These are phyloP conservation scores for Ceyx cyanopectus DNA, from an alignment of 2,113 vertebrate genomes.

Conservation along the genomic window DNA sequence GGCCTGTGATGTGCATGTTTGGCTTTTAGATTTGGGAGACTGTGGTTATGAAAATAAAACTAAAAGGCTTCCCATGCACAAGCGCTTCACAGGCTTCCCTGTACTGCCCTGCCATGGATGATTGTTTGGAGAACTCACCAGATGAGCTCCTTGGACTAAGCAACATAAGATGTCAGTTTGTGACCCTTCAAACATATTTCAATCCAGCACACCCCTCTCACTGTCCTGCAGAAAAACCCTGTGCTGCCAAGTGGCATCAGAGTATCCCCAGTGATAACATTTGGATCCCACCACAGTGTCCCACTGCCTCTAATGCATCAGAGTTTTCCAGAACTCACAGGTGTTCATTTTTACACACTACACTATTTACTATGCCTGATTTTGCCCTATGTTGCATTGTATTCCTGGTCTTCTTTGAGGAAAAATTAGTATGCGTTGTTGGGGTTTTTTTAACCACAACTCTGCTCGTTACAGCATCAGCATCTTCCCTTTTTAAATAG, in stretches of 20 bases:
- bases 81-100: neutral
- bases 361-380: neutral
- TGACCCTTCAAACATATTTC: neutral
- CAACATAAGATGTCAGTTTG: neutral
- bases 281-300: neutral
- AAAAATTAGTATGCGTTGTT: neutral
- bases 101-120: neutral
- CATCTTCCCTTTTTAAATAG: neutral
- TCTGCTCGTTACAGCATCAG: neutral
- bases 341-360: neutral
- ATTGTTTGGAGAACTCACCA: neutral
- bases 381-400: neutral
- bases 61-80: neutral
- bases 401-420: neutral
- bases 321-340: neutral
- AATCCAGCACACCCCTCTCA: neutral
- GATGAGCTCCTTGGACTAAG: neutral
- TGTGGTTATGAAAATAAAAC: slow-evolving; percentile 37
- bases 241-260: neutral
- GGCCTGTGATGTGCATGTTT: slow-evolving; percentile 34
- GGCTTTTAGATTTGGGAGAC: neutral
- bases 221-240: neutral
- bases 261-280: neutral
- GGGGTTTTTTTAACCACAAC: neutral
- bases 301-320: neutral